Base-by-base conservation (phyloP, 64 coral and sea anemone species). In the Astreopora myriophthalma region DNA sequence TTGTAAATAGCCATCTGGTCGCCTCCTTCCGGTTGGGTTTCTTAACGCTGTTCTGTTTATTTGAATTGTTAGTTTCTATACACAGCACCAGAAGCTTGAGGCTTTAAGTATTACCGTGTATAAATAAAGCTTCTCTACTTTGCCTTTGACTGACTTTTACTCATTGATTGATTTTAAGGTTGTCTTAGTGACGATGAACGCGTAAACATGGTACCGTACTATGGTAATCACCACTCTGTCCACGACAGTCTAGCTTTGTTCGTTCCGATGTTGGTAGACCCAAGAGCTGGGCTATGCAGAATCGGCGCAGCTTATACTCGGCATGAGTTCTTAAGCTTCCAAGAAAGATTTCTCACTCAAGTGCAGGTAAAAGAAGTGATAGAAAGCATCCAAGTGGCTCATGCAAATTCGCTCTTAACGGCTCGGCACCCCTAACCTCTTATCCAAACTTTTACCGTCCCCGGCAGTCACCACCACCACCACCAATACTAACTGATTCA, bases 131-230 rank as follows among this genome's bases (percentile, higher is more conserved):
- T n/a, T n/a, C n/a, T n/a, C n/a, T n/a, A n/a, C n/a, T n/a, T n/a
- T n/a, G n/a, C n/a, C n/a, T n/a, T n/a, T n/a, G n/a, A 55, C 17
- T 55, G 17, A 55, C 16, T 0, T 4, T 35, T 29, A n/a, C 11
- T 7, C 26, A 29, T 70, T 70, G 27, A 38, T 39, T 55, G 51
- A 73, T 28, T 68, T 28, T 14, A 40, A 76, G 90, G 90, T 60
- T 93, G 70, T 57, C 85, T 87, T 36, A 98, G 88, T 68, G 88
- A 99, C 20, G 87, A 95, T 48, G 94, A 99, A 13, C 82, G 74
- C 17, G 69, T 99, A 16, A 96, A 79, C 6, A 78, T 99, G 28
- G 94, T 93, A 65, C 97, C 97, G 17, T 99, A 96, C 75, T 95
- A 95, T 70, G 87, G 89, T 28, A 16, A 90, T 17, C 81, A 88